Percentiles rank a stretch among this genome's conserved stretches.
Conservation (phyloP, 2,888 invertebrate genomes). For the Eilema sororculum region DNA sequence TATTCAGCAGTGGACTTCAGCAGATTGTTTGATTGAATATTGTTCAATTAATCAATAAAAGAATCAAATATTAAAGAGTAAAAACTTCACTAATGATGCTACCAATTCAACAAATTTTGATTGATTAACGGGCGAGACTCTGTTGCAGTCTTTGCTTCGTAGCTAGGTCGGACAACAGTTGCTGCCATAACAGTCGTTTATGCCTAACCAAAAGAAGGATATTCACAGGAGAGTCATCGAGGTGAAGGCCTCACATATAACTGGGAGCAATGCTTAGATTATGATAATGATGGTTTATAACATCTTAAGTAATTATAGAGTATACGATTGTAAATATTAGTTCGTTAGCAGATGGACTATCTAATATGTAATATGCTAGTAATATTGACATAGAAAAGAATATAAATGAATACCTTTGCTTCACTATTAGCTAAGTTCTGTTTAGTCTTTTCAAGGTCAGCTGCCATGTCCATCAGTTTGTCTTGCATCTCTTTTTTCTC, state of each 20-base stretch:
- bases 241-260: neutral
- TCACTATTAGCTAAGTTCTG: constrained; percentile 90
- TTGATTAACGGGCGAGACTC: neutral
- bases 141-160: too few species aligned
- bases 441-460: constrained; percentile 89
- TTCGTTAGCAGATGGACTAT: neutral
- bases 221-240: neutral
- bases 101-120: too few species aligned
- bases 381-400: neutral
- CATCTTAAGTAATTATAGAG: constrained; percentile 1
- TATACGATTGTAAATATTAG: neutral
- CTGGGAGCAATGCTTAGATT: neutral
- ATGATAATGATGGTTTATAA: neutral
- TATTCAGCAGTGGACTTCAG: neutral
- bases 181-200: neutral
- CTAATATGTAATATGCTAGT: neutral
- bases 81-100: too few species aligned
- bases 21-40: neutral
- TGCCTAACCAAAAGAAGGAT: neutral
- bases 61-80: neutral
- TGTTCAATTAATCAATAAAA: neutral
- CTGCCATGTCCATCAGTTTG: constrained; percentile 88
- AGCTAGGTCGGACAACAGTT: neutral
- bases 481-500: constrained; percentile 90
- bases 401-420: constrained; percentile 85